Percentiles rank a stretch among this genome's conserved stretches.
phyloP scores from a whole-genome alignment of 92 coral and sea anemone species.

The Epizoanthus scotinus region DNA sequence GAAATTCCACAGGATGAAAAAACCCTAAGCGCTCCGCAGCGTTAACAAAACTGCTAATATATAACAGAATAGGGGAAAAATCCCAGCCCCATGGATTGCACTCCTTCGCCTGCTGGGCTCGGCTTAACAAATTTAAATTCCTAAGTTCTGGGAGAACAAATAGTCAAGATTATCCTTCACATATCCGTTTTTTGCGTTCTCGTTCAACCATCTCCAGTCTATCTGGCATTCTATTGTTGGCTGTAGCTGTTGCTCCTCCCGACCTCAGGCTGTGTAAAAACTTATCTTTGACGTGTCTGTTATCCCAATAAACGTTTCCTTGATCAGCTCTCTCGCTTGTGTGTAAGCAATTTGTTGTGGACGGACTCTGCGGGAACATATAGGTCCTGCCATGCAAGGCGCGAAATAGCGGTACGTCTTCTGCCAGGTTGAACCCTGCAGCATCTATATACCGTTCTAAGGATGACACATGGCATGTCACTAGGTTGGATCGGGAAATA shows the following conservation, averaged over 20 bases:
- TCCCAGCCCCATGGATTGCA: slow-evolving; percentile 58
- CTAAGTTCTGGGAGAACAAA: slow-evolving; percentile 34
- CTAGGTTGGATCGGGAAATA: slow-evolving; percentile 44
- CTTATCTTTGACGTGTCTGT: slow-evolving; percentile 54
- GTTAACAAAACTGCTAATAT: not conserved
- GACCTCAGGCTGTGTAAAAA: slow-evolving; percentile 48
- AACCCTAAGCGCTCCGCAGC: slow-evolving; percentile 39
- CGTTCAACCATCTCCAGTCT: slow-evolving; percentile 59
- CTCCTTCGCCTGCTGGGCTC: slow-evolving; percentile 61
- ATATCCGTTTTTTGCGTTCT: slow-evolving; percentile 63
- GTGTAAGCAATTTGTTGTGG: slow-evolving; percentile 50
- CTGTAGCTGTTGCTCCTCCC: slow-evolving; percentile 64
- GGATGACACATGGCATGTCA: slow-evolving; percentile 52
- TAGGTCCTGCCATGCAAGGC: slow-evolving; percentile 33
- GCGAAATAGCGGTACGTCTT: slow-evolving; percentile 54
- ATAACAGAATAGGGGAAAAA: slow-evolving; percentile 31
- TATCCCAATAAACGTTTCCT: slow-evolving; percentile 49
- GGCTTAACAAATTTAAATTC: slow-evolving; percentile 37
- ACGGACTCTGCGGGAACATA: slow-evolving; percentile 42
- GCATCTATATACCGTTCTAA: slow-evolving; percentile 54
- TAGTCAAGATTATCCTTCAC: slow-evolving; percentile 58
- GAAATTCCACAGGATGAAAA: slow-evolving; percentile 59
- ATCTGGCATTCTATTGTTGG: slow-evolving; percentile 49
- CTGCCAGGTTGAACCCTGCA: slow-evolving; percentile 46
- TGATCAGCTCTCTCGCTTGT: slow-evolving; percentile 51